Evolutionary conservation across 2,888 invertebrate species (phyloP).

Genomic region (Polydrusus tereticollis): DNA sequence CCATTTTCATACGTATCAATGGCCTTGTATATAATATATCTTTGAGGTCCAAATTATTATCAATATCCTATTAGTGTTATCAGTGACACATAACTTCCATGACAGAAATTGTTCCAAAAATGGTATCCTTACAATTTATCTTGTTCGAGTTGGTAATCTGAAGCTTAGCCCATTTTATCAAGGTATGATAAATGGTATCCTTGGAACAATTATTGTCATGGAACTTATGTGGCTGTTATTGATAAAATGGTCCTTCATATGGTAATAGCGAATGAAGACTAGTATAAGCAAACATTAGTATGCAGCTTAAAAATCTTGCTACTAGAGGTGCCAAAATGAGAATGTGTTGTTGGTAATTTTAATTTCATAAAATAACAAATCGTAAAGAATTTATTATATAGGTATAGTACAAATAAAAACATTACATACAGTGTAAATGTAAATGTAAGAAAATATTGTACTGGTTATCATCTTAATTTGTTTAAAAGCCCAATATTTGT

Average conservation of each 20-base stretch:
- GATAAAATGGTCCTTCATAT: background rate
- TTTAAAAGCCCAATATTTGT: background rate
- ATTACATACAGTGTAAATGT: constrained; percentile 1
- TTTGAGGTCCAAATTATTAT: no score
- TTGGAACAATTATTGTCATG: no score
- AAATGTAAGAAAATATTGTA: background rate
- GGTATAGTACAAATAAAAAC: constrained; percentile 20
- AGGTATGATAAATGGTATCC: no score
- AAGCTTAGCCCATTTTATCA: no score
- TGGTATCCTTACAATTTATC: no score
- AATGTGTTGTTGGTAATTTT: constrained; percentile 18
- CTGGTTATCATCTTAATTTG: background rate
- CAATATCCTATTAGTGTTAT: no score
- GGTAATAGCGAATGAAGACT: background rate
- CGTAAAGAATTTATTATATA: constrained; percentile 10
- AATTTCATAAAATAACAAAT: constrained; percentile 42
- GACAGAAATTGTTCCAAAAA: no score
- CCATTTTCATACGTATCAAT: no score
- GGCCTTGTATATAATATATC: no score
- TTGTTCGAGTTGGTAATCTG: no score
- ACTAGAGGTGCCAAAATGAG: constrained; percentile 25
- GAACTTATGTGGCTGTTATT: background rate
- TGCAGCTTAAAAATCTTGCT: constrained; percentile 28
- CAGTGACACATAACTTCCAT: no score
- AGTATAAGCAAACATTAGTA: constrained; percentile 10